Base-by-base conservation (phyloP, 2,888 invertebrate species). In the Brachypalpus laphriformis region DNA sequence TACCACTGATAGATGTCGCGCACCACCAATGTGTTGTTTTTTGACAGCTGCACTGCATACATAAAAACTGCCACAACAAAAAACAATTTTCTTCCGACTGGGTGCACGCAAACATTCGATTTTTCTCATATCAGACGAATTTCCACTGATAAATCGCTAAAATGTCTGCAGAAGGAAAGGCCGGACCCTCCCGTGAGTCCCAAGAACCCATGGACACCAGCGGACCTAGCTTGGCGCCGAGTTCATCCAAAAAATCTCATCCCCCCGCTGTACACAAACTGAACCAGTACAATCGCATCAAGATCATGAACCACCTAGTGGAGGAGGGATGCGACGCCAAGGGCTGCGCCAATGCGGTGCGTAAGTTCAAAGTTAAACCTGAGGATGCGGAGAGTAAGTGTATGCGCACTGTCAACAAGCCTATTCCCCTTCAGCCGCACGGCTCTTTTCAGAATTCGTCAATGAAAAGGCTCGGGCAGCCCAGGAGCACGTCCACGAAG, bases 401-500 rank as follows among this genome's bases (percentile, higher is more conserved):
- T 51, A 34, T 25, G 8, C 6, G 18, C 18, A 3, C 1, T 9
- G 5, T 1, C 2, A 18, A 8, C 11, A 7, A 11, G 7, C 9
- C 3, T 31, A 8, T 47, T n/a, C 7, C 16, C 1, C 16, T 8
- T 8, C 31, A 8, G 8, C 5, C 3, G 9, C 42, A n/a, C n/a
- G n/a, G 18, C 6, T 18, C 5, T 16, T 42, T 57, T 3, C 16
- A 91, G 91, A 88, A n/a, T 90, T 87, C 47, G 74, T 90, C 4
- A 87, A 88, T 34, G 61, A 82, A 42, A 78, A 83, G n/a, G 85
- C 85, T 4, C 56, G 87, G 20, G 70, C 87, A 9, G 89, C 90
- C 0, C 88, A 89, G 45, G 11, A 66, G 0, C 77, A 87, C 63
- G 89, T 91, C 0, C 87, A 87, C 11, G 87, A 89, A 16, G 90